Base-by-base conservation (phyloP, 2,888 invertebrate genomes). In the Leptura quadrifasciata region DNA sequence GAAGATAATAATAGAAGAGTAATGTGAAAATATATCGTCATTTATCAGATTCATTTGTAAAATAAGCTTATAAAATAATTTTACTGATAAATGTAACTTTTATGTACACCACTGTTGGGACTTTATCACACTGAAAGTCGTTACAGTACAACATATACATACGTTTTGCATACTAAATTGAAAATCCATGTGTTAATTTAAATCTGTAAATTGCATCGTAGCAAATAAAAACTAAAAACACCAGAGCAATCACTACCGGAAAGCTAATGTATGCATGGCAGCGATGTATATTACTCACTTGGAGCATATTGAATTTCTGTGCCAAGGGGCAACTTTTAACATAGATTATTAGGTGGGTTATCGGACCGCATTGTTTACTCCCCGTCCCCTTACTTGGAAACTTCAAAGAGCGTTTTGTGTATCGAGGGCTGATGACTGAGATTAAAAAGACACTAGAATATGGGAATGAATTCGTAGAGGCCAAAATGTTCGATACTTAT, bases 321-420 rank as follows among this genome's bases (percentile, higher is more conserved):
- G 39, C 39, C 39, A 39, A 39, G 39, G 39, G 39, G 39, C 39
- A 39, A 39, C 39, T 39, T 39, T 39, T 39, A 39, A 39, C 39
- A 39, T 39, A 39, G 12, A 39, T 39, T 39, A 39, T 39, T 39
- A 39, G 39, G 39, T 39, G 39, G 39, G 39, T 39, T 39, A 39
- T 39, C 39, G 39, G 1, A 12, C 39, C 39, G 39, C 39, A 39
- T 39, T 39, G 39, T 39, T 39, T 39, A 39, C 39, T 15, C 1
- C 39, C 39, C 39, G 12, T 15, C 39, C 39, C 39, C 39, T 39
- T 15, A 15, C 39, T 39, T 1, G 15, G 39, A 6, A 31, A 39
- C 39, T 39, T 39, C 39, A 39, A 39, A 39, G 39, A 39, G 39
- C 15, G 8, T 39, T 39, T 15, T 39, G 12, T 39, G 8, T 39